These are phyloP conservation scores for Pterocles burchelli DNA, from an alignment of 2,113 vertebrate species.

Conservation along the genomic window DNA sequence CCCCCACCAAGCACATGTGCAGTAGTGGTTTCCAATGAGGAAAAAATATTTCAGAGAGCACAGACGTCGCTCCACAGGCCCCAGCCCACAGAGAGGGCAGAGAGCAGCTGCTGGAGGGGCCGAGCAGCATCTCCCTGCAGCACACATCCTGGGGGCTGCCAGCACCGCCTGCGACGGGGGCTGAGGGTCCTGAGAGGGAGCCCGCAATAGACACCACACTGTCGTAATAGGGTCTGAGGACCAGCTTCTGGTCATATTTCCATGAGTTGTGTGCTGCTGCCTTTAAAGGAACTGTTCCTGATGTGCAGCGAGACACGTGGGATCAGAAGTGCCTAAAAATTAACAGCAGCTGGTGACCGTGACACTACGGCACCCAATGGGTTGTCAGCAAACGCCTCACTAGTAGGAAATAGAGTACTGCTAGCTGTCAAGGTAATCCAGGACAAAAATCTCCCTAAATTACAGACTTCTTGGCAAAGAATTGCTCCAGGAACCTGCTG, in stretches of 20 bases:
- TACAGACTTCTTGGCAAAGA: neutral
- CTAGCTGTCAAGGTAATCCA: neutral
- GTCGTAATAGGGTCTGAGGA: neutral
- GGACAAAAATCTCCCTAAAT: neutral
- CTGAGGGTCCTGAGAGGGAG: neutral
- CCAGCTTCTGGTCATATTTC: neutral
- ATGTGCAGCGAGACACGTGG: neutral
- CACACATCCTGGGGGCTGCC: neutral
- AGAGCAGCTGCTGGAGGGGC: neutral
- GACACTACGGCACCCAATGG: neutral
- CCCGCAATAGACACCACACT: neutral
- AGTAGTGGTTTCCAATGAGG: neutral
- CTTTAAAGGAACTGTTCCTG: neutral
- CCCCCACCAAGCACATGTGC: neutral
- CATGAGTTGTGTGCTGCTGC: neutral
- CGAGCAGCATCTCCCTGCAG: neutral
- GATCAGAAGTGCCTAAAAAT: neutral
- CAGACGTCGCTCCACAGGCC: neutral
- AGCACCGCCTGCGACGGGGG: neutral
- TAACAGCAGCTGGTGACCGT: neutral
- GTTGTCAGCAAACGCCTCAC: neutral
- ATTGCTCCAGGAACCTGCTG: neutral
- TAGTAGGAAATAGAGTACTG: neutral
- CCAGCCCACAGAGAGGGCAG: neutral
- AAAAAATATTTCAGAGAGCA: neutral